Conservation (phyloP, 2,888 invertebrate species). For the Atethmia centrago region DNA sequence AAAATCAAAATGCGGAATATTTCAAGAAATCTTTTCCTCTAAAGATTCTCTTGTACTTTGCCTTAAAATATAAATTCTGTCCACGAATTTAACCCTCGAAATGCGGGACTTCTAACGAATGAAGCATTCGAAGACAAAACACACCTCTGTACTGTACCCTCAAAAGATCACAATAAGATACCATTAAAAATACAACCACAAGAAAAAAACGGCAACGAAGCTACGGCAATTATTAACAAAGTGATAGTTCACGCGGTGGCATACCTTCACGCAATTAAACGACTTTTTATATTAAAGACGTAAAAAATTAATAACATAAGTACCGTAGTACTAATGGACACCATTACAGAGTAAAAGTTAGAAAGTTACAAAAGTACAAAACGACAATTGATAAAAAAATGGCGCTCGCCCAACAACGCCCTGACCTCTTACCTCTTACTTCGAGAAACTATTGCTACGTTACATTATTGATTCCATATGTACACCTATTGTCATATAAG, state of each 20-base stretch:
- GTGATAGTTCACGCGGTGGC: constrained; percentile 58
- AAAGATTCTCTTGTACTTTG: no score
- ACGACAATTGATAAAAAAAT: constrained; percentile 81
- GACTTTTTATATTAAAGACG: constrained; percentile 58
- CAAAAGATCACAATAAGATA: constrained; percentile 27
- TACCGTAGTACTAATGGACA: constrained; percentile 74
- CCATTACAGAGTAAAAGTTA: constrained; percentile 83
- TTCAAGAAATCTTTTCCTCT: neutral
- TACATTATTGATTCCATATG: constrained; percentile 18
- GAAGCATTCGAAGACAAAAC: neutral
- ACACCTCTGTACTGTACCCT: neutral
- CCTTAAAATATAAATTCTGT: neutral
- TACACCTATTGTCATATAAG: neutral
- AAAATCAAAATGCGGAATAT: constrained; percentile 1
- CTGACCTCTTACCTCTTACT: constrained; percentile 84
- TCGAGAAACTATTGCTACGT: constrained; percentile 50
- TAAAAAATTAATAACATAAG: constrained; percentile 73
- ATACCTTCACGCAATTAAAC: constrained; percentile 68
- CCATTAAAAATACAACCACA: constrained; percentile 29
- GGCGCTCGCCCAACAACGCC: constrained; percentile 63
- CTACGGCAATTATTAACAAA: constrained; percentile 44
- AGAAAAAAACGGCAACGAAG: constrained; percentile 27
- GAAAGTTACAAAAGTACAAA: constrained; percentile 79
- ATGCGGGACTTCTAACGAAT: neutral
- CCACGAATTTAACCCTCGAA: neutral